Percentiles rank a stretch among this genome's conserved stretches.
Evolutionary conservation across 1,140 invertebrate species (phyloP).

Genomic region (Meloidogyne exigua): DNA sequence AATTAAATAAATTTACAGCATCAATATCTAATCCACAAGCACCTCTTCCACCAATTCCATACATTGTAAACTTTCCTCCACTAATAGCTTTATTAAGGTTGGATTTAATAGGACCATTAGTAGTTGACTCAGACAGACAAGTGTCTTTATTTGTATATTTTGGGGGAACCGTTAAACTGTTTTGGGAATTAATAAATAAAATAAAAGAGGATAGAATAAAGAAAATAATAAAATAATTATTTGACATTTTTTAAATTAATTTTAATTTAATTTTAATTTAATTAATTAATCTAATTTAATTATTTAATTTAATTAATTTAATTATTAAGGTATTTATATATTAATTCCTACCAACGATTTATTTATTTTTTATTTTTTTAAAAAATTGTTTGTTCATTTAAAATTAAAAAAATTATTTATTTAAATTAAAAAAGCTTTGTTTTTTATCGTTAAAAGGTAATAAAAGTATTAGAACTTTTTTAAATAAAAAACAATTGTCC

Average conservation of each 20-base stretch:
- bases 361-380: too few relatives aligned
- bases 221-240: not conserved
- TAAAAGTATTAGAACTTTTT: too few relatives aligned
- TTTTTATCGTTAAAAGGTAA: not conserved
- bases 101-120: constrained; percentile 16
- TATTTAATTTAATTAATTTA: not conserved
- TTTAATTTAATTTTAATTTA: not conserved
- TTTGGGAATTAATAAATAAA: not conserved
- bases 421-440: not conserved
- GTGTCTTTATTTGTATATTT: constrained; percentile 6
- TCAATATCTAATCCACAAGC: constrained; percentile 33
- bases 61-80: constrained; percentile 37
- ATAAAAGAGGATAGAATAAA: not conserved
- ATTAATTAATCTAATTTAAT: too few relatives aligned
- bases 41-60: constrained; percentile 28
- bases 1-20: not conserved
- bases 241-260: too few relatives aligned
- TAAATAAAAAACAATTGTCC: too few relatives aligned
- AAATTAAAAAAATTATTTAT: not conserved
- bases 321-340: not conserved
- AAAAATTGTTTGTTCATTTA: too few relatives aligned
- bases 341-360: too few relatives aligned
- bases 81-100: constrained; percentile 30
- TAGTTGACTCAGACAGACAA: not conserved
- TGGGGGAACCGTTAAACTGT: not conserved